Evolutionary conservation across 2,888 invertebrate genomes (phyloP), one percentile per base, ranked within the genome.

Genomic region (Erebia epiphron): DNA sequence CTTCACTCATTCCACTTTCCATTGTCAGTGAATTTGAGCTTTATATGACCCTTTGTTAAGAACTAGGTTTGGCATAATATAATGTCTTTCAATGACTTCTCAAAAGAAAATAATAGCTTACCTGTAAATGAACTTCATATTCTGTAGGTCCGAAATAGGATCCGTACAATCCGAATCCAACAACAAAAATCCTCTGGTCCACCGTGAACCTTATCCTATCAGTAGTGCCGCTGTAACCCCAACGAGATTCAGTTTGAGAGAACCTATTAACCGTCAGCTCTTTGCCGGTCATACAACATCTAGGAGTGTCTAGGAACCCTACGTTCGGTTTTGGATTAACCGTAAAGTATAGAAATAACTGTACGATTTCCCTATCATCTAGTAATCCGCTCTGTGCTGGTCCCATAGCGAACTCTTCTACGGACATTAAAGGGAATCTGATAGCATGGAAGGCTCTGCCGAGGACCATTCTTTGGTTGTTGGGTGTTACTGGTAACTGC

Each of bases 211-310:
- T 94, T 76, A 97, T 97, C 77, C 97, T 91, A 85, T 97, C 97
- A 66, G 96, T 96, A 0, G 97, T 96, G 4, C 97, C 97, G 83
- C 96, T 96, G 78, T 97, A 97, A 0, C 97, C 97, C 97, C 97
- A 97, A 70, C 97, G 92, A 41, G 95, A 95, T 82, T 97, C 97
- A 0, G 96, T 96, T 82, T 96, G 95, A 49, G 95, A 95, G 85
- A 97, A 97, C 76, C 94, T 84, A 72, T 95, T 95, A 41, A 96
- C 96, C 0, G 95, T 95, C 79, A 96, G 94, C 82, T 97, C 97
- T 80, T 96, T 96, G 1, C 97, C 97, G 8, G 96, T 96, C 94
- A 97, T 95, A 76, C 96, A 96, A 82, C 96, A 96, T 26, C 97
- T 90, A 0, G 97, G 97, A 18, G 94, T 94, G 80, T 96, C 95